phyloP scores from a whole-genome alignment of 92 coral and sea anemone genomes.

The Galaxea fascicularis region DNA sequence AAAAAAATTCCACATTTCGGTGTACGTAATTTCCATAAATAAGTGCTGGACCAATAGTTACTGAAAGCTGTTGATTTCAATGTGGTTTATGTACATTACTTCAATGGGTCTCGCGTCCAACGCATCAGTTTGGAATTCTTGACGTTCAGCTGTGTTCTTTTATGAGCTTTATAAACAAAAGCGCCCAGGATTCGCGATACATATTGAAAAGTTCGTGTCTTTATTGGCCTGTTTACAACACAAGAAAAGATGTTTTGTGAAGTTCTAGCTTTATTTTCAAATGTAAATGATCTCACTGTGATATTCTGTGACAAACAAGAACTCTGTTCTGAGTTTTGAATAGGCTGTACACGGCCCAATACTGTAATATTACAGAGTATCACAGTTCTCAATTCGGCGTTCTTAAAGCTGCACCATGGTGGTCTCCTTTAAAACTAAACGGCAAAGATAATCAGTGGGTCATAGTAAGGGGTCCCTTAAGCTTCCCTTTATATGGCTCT shows the following conservation, averaged over 20 bases:
- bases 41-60: neutral
- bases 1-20: neutral
- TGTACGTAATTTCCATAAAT: neutral
- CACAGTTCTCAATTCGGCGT: too few species aligned
- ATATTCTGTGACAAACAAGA: constrained; percentile 30
- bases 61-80: constrained; percentile 23
- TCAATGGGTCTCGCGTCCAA: neutral
- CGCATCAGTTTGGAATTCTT: neutral
- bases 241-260: constrained; percentile 24
- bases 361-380: neutral
- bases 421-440: neutral
- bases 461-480: neutral
- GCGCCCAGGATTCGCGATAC: neutral
- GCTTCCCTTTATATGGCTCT: neutral
- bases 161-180: constrained; percentile 8
- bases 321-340: constrained; percentile 21
- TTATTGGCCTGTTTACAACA: constrained; percentile 4
- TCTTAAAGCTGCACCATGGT: neutral
- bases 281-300: constrained; percentile 21
- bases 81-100: constrained; percentile 11
- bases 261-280: constrained; percentile 1
- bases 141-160: neutral
- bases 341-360: neutral
- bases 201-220: neutral
- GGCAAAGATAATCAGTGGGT: neutral